These are phyloP conservation scores for Platycheirus rosarum DNA, from an alignment of 2,888 invertebrate species.

Conservation along the genomic window DNA sequence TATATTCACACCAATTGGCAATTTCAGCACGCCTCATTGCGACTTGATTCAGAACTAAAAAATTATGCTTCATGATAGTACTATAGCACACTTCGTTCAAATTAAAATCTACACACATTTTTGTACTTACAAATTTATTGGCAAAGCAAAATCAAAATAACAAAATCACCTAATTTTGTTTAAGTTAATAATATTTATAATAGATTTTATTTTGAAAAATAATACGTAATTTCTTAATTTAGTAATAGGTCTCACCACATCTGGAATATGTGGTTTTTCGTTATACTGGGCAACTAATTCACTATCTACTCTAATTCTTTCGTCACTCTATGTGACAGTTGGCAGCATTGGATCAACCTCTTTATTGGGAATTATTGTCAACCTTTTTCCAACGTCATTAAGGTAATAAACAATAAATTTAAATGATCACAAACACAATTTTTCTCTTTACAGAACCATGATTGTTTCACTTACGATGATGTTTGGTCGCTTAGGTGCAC, in stretches of 20 bases:
- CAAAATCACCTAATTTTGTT: too few species aligned
- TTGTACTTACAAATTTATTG: too few species aligned
- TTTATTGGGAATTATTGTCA: conserved; percentile 79
- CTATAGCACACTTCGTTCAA: too few species aligned
- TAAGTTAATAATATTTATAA: too few species aligned
- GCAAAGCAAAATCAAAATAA: too few species aligned
- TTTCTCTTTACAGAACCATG: conserved; percentile 85
- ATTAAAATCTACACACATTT: too few species aligned
- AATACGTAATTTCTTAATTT: conserved; percentile 6
- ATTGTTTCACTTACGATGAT: conserved; percentile 88
- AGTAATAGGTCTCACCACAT: conserved; percentile 82
- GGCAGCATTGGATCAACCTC: conserved; percentile 79
- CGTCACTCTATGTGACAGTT: conserved; percentile 84
- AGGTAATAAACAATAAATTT: conserved; percentile 76
- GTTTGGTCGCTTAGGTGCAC: conserved; percentile 88
- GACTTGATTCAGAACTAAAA: too few species aligned
- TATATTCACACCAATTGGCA: too few species aligned
- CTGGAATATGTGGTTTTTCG: conserved; percentile 83
- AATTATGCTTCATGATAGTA: too few species aligned
- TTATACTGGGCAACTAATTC: conserved; percentile 85
- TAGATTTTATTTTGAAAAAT: too few species aligned
- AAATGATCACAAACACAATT: background rate
- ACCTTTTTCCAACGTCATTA: conserved; percentile 80
- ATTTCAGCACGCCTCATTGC: too few species aligned
- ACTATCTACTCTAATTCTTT: conserved; percentile 84